Evolutionary conservation across 2,888 invertebrate species (phyloP).

Genomic region (Plusia festucae): DNA sequence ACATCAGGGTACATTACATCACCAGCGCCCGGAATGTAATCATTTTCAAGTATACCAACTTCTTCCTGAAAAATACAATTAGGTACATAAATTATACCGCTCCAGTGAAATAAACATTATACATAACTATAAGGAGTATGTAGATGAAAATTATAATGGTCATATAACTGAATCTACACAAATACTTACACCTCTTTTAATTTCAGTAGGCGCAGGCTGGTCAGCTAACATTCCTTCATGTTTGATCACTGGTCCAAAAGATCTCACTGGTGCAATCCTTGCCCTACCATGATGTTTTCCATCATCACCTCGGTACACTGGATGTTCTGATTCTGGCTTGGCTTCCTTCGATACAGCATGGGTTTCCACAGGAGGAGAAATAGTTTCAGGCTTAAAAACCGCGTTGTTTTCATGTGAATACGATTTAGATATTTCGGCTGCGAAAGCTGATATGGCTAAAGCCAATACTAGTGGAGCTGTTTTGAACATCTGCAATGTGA

Average conservation of each 20-base stretch:
- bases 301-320: slow-evolving; percentile 76
- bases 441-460: slow-evolving; percentile 60
- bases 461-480: slow-evolving; percentile 58
- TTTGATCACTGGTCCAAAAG: slow-evolving; percentile 72
- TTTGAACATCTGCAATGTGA: slow-evolving; percentile 76
- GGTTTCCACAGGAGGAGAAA: slow-evolving; percentile 65
- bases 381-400: slow-evolving; percentile 68
- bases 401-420: slow-evolving; percentile 71
- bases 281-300: slow-evolving; percentile 71
- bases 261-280: slow-evolving; percentile 74
- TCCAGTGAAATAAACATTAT: too few relatives aligned
- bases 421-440: slow-evolving; percentile 75
- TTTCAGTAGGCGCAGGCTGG: slow-evolving; percentile 72
- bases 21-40: slow-evolving; percentile 67
- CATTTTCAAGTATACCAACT: slow-evolving; percentile 70
- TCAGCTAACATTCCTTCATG: slow-evolving; percentile 83
- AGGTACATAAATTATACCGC: too few relatives aligned
- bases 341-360: slow-evolving; percentile 65
- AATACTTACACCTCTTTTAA: slow-evolving; percentile 79
- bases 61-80: slow-evolving; percentile 68
- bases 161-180: background rate
- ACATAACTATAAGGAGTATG: too few relatives aligned
- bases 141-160: background rate
- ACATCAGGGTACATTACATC: slow-evolving; percentile 82
- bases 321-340: slow-evolving; percentile 67